Percentiles rank a stretch among this genome's conserved stretches.
These are phyloP conservation scores for Drosophila varians DNA, from an alignment of 1,140 invertebrate species.

Conservation along the genomic window DNA sequence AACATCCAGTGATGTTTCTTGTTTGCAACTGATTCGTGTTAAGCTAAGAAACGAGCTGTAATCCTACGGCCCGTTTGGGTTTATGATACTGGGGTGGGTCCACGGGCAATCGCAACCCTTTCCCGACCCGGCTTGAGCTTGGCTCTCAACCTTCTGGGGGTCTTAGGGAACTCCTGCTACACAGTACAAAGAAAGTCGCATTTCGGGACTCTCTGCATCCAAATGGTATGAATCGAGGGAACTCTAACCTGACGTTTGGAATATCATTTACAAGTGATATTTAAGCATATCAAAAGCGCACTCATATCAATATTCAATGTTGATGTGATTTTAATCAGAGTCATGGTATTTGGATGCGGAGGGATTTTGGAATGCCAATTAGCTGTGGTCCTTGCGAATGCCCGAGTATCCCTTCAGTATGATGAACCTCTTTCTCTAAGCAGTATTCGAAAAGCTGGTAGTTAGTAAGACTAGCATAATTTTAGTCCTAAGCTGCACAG, in stretches of 20 bases:
- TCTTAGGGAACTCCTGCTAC: background rate
- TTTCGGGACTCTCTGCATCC: background rate
- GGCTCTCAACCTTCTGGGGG: constrained; percentile 7
- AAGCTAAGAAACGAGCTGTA: constrained; percentile 77
- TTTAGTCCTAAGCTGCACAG: constrained; percentile 66
- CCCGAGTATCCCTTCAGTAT: constrained; percentile 64
- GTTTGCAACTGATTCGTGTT: constrained; percentile 84
- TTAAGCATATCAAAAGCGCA: background rate
- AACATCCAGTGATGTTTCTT: constrained; percentile 80
- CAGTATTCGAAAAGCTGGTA: constrained; percentile 84
- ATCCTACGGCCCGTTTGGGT: constrained; percentile 71
- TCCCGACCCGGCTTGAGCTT: constrained; percentile 6
- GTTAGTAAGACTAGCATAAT: constrained; percentile 75
- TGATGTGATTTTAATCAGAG: constrained; percentile 1
- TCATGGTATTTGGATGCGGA: background rate
- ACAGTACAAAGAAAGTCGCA: background rate
- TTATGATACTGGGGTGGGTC: constrained; percentile 77
- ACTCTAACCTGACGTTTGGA: background rate
- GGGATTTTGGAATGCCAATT: background rate
- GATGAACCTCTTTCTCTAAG: constrained; percentile 84
- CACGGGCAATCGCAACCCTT: constrained; percentile 20
- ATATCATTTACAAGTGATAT: background rate
- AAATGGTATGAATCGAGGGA: background rate
- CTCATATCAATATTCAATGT: constrained; percentile 22
- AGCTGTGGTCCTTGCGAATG: constrained; percentile 4